Evolutionary conservation across 1,140 invertebrate genomes (phyloP).

Genomic region (Drosophila biarmipes): DNA sequence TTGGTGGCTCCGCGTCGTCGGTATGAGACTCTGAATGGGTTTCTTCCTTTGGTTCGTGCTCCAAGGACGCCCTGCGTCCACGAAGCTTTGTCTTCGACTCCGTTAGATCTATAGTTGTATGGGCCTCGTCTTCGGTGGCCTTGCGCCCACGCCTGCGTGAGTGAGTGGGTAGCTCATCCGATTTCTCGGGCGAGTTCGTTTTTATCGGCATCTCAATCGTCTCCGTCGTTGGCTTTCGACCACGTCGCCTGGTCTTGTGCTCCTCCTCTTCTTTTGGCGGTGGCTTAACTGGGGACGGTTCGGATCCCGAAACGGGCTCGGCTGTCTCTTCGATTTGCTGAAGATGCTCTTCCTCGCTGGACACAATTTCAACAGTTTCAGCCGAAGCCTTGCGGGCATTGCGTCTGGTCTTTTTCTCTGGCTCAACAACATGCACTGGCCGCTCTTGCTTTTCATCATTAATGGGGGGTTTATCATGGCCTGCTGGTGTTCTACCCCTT

Average conservation of each 20-base stretch:
- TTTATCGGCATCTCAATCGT: not conserved
- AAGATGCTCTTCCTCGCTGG: conserved; percentile 1
- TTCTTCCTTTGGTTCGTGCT: not conserved
- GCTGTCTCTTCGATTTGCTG: conserved; percentile 10
- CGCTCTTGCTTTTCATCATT: not conserved
- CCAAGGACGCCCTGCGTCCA: conserved; percentile 8
- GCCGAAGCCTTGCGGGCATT: conserved; percentile 6
- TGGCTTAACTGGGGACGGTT: not conserved
- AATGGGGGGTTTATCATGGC: not conserved
- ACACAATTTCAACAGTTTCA: not conserved
- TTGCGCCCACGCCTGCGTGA: conserved; percentile 26
- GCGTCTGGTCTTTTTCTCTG: conserved; percentile 5
- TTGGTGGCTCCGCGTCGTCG: conserved; percentile 4
- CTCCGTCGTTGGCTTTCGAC: conserved; percentile 24
- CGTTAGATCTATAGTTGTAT: conserved; percentile 1
- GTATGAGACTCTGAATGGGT: not conserved
- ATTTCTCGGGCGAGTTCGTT: not conserved
- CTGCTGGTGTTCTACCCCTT: conserved; percentile 25
- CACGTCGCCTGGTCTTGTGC: conserved; percentile 14
- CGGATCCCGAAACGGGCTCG: conserved; percentile 3
- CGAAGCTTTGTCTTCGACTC: conserved; percentile 17
- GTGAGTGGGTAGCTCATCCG: not conserved
- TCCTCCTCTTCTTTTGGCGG: conserved; percentile 3
- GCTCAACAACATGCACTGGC: not conserved
- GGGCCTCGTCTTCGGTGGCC: conserved; percentile 14